Evolutionary conservation across 2,113 vertebrate species (phyloP).

Genomic region (Mormyrus lacerda): DNA sequence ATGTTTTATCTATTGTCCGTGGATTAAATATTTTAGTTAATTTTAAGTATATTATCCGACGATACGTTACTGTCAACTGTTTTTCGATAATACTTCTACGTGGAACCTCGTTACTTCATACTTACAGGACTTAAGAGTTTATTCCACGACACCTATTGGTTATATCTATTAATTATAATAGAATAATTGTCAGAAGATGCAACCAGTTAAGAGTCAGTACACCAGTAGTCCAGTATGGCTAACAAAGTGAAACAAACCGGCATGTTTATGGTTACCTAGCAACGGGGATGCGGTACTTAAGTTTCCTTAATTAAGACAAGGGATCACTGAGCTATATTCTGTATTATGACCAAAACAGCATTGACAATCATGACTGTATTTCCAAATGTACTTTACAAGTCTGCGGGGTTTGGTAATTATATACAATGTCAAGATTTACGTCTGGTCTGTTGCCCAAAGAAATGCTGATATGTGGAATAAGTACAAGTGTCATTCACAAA

Average conservation of each 20-base stretch:
- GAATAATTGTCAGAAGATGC: neutral
- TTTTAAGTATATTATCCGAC: neutral
- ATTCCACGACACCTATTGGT: neutral
- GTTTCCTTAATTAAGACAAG: neutral
- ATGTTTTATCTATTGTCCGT: no score
- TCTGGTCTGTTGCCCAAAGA: neutral
- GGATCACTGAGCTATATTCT: neutral
- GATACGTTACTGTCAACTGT: neutral
- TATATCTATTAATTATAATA: neutral
- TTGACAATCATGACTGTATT: neutral
- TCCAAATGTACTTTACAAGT: neutral
- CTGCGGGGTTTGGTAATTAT: no score
- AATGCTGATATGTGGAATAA: neutral
- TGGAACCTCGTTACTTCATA: neutral
- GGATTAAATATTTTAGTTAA: neutral
- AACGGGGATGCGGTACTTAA: neutral
- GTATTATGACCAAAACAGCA: neutral
- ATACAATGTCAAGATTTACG: neutral
- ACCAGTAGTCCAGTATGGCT: neutral
- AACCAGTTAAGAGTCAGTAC: neutral
- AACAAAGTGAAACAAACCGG: neutral
- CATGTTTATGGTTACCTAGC: conserved; percentile 11
- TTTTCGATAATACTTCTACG: neutral
- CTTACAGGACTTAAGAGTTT: conserved; percentile 2
- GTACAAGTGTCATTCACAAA: neutral